These are phyloP conservation scores for Agriopis leucophaearia DNA, from an alignment of 2,888 invertebrate genomes.

Conservation along the genomic window DNA sequence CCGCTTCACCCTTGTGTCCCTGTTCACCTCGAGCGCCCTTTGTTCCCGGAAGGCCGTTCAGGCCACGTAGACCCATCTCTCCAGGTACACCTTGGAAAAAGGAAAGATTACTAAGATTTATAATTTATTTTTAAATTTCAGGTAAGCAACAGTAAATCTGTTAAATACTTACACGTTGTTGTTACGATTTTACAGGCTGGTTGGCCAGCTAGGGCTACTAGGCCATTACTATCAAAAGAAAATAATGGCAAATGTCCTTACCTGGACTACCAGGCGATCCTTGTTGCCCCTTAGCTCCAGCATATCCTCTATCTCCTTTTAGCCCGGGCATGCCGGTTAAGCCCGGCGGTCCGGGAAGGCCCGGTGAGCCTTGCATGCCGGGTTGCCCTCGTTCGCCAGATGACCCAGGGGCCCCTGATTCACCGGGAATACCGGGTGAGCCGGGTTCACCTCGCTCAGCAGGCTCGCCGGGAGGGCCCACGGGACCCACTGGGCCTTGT, in stretches of 20 bases:
- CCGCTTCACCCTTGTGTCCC: constrained; percentile 91
- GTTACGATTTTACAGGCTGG: no score
- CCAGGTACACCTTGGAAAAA: constrained; percentile 84
- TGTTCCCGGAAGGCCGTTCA: constrained; percentile 88
- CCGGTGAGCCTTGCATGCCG: constrained; percentile 90
- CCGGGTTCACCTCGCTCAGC: constrained; percentile 93
- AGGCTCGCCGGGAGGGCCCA: constrained; percentile 93
- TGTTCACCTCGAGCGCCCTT: constrained; percentile 92
- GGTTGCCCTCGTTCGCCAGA: constrained; percentile 91
- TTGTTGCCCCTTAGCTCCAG: constrained; percentile 91
- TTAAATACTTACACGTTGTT: no score
- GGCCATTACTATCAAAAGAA: no score
- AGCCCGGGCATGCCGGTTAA: constrained; percentile 89
- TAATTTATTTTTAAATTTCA: not conserved
- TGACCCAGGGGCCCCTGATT: constrained; percentile 90
- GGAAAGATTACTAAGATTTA: not conserved
- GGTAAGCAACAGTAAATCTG: no score
- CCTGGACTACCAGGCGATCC: constrained; percentile 88
- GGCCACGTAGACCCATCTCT: constrained; percentile 88
- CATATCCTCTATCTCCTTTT: constrained; percentile 91
- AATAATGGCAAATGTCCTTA: constrained; percentile 48
- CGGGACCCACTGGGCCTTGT: constrained; percentile 91
- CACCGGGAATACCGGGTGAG: constrained; percentile 89
- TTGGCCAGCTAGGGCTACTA: no score
- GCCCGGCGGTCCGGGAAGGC: constrained; percentile 90